Evolutionary conservation across 2,797 vertebrate genomes (phyloP), one percentile per base, ranked within the genome.

Genomic region (Podarcis siculus): DNA sequence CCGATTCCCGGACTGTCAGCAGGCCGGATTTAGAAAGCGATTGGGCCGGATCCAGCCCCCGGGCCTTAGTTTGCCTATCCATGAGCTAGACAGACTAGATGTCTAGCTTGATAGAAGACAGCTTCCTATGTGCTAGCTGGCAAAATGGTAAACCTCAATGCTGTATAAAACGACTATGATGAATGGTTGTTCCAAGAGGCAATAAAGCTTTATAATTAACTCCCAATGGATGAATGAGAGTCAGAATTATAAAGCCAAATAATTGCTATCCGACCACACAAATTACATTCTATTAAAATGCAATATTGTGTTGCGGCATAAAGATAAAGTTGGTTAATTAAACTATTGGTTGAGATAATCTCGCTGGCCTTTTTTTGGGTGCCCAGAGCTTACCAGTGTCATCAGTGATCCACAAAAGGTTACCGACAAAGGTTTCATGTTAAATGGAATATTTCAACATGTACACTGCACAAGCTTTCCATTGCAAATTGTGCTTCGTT

Each of bases 281-380:
- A 75, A 89, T 89, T 87, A 85, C 64, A 81, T 90, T 85, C 30
- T 61, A 42, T 90, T 90, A 85, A 87, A 87, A 81, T 23, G 77
- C 77, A 80, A 81, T 87, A 87, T 90, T 85, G 78, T 90, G 58
- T 45, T 87, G 72, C 42, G 67, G 58, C 69, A 49, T 67, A 80
- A 66, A 85, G 77, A 75, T 85, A 80, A 86, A 87, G 67, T 37
- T 83, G 35, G 19, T 76, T 75, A 77, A 69, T 83, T 84, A 81
- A 61, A 88, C 77, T 79, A 73, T 32, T 75, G 49, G 49, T 37
- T 75, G 49, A 82, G 80, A 86, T 69, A 67, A 49, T 49, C 73
- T 39, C 79, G 61, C 30, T 67, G 61, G 32, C 39, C 30, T 19
- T 69, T 71, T 71, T 81, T 64, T 79, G 55, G 23, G 61, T 69